A percentile compares a stretch with the other conserved stretches of the same genome.
Evolutionary conservation across 2,113 vertebrate species (phyloP).

Genomic region (Empidonax alnorum): DNA sequence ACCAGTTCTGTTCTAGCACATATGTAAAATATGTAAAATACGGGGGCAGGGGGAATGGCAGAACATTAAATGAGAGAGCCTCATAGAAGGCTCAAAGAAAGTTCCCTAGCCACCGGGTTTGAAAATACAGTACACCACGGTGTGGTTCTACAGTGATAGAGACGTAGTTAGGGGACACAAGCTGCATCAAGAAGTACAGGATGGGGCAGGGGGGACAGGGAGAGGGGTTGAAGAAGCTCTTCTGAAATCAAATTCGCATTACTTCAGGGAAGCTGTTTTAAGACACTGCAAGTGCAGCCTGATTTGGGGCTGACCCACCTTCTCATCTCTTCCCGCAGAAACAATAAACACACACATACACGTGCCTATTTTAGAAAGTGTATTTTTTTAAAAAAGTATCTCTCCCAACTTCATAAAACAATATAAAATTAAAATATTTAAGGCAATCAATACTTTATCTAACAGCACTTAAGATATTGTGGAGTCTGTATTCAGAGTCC

Average conservation of each 20-base stretch:
- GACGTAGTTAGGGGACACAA: not conserved
- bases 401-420: not conserved
- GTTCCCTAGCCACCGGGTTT: not conserved
- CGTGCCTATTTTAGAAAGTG: accelerated
- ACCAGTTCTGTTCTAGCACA: not conserved
- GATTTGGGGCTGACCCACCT: not conserved
- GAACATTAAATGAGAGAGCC: not conserved
- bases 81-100: not conserved
- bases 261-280: not conserved
- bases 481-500: accelerated
- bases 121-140: not conserved
- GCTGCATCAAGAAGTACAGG: not conserved
- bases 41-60: not conserved
- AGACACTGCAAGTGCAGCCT: not conserved
- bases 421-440: not conserved
- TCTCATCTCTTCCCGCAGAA: not conserved
- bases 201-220: accelerated
- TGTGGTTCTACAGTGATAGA: not conserved
- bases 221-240: not conserved
- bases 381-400: not conserved
- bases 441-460: not conserved
- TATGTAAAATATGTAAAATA: not conserved
- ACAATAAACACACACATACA: not conserved
- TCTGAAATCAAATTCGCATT: not conserved
- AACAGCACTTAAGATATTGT: accelerated